These are phyloP conservation scores for Haliaeetus leucogaster DNA, from an alignment of 2,113 vertebrate species.

Conservation along the genomic window DNA sequence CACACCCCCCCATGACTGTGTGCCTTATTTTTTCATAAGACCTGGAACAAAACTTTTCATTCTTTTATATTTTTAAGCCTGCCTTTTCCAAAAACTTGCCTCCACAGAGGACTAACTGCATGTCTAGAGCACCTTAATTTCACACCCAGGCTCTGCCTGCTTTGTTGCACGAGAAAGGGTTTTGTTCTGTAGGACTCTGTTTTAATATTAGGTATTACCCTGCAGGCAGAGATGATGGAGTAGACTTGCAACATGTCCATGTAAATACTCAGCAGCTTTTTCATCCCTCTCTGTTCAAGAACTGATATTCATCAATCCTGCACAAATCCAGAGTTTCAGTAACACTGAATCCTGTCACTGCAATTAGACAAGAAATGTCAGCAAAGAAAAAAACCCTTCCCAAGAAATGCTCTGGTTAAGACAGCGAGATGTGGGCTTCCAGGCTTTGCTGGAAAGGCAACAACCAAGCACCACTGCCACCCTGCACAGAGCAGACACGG, in stretches of 20 bases:
- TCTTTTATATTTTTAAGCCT: background rate
- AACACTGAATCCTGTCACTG: background rate
- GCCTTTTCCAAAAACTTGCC: background rate
- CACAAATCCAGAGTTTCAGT: background rate
- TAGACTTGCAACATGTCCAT: background rate
- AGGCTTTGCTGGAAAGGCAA: background rate
- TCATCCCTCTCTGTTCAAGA: background rate
- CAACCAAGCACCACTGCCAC: background rate
- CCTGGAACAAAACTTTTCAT: background rate
- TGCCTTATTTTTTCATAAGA: background rate
- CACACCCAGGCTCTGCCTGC: background rate
- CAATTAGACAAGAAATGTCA: background rate
- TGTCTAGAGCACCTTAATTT: background rate
- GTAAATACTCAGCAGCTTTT: background rate
- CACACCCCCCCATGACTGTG: background rate
- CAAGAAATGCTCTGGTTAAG: background rate
- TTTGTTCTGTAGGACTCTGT: background rate
- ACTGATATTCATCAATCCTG: background rate
- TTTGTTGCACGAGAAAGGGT: background rate
- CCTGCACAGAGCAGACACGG: background rate
- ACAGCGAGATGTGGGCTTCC: background rate
- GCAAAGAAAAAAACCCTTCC: background rate
- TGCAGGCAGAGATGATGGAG: background rate
- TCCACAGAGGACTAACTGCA: background rate
- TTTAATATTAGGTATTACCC: background rate